A percentile compares a stretch with the other conserved stretches of the same genome.
These are phyloP conservation scores for Oryzias melastigma DNA, from an alignment of 2,113 vertebrate genomes.

Conservation along the genomic window DNA sequence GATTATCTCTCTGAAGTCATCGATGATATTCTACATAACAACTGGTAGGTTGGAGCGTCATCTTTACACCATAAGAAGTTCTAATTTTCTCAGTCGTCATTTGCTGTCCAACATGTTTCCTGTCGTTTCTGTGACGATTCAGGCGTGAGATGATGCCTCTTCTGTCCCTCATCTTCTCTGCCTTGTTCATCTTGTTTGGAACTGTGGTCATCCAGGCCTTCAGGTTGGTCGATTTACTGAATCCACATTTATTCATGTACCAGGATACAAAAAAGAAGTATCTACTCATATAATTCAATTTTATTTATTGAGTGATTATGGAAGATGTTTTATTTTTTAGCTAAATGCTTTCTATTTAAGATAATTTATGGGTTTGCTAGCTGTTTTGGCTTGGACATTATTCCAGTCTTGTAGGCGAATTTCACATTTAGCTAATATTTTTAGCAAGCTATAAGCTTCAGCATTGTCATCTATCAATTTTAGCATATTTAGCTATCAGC, in stretches of 20 bases:
- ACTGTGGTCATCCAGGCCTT: constrained; percentile 95
- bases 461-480: too few relatives aligned
- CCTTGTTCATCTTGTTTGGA: constrained; percentile 94
- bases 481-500: too few relatives aligned
- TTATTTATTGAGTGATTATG: too few relatives aligned
- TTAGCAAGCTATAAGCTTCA: too few relatives aligned
- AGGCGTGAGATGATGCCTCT: constrained; percentile 99
- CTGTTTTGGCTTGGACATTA: too few relatives aligned
- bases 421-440: too few relatives aligned
- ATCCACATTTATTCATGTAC: not conserved
- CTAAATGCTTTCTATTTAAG: too few relatives aligned
- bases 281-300: not conserved
- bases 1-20: constrained; percentile 86
- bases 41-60: constrained; percentile 83
- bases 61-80: not conserved
- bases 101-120: not conserved
- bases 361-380: too few relatives aligned
- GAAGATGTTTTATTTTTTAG: too few relatives aligned
- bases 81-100: not conserved
- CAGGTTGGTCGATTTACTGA: constrained; percentile 74
- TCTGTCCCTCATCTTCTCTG: constrained; percentile 93
- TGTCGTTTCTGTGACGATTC: not conserved
- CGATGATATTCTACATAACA: constrained; percentile 89
- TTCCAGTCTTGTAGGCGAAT: too few relatives aligned
- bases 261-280: not conserved